A percentile compares a stretch with the other conserved stretches of the same genome.
Evolutionary conservation across 2,888 invertebrate genomes (phyloP).

Genomic region (Conistra vaccinii): DNA sequence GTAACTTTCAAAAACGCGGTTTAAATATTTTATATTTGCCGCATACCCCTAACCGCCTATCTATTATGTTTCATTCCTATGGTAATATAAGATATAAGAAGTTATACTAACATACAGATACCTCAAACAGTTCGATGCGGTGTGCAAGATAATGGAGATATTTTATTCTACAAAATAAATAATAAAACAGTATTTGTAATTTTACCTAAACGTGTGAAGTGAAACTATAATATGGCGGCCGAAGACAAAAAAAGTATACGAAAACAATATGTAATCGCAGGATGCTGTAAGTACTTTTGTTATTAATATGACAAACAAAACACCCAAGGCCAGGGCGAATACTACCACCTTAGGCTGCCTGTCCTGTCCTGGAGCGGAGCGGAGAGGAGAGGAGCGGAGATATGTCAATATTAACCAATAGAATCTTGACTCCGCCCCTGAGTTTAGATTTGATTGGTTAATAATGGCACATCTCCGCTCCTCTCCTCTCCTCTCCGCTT

Average conservation of each 20-base stretch:
- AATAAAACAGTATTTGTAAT: background rate
- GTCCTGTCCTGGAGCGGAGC: too few species aligned
- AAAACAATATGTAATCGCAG: conserved; percentile 20
- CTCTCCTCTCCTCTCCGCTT: too few species aligned
- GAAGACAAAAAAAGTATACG: background rate
- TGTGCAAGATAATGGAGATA: too few species aligned
- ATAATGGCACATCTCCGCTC: too few species aligned
- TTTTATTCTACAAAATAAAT: too few species aligned
- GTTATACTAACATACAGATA: background rate
- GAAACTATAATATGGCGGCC: background rate
- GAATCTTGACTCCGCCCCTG: too few species aligned
- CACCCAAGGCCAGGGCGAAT: background rate
- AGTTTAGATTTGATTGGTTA: too few species aligned
- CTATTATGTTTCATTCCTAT: background rate
- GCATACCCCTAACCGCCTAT: conserved; percentile 3
- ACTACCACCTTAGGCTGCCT: too few species aligned
- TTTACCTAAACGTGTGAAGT: background rate
- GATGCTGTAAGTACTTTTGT: conserved; percentile 21
- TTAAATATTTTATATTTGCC: background rate
- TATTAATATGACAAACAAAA: background rate
- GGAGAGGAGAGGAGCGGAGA: too few species aligned
- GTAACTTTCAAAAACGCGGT: background rate
- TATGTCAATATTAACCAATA: too few species aligned
- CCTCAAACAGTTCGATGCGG: background rate
- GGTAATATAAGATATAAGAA: background rate